Percentiles rank a stretch among this genome's conserved stretches.
Evolutionary conservation across 2,797 vertebrate species (phyloP).

Genomic region (Tenualosa thibaudeaui): DNA sequence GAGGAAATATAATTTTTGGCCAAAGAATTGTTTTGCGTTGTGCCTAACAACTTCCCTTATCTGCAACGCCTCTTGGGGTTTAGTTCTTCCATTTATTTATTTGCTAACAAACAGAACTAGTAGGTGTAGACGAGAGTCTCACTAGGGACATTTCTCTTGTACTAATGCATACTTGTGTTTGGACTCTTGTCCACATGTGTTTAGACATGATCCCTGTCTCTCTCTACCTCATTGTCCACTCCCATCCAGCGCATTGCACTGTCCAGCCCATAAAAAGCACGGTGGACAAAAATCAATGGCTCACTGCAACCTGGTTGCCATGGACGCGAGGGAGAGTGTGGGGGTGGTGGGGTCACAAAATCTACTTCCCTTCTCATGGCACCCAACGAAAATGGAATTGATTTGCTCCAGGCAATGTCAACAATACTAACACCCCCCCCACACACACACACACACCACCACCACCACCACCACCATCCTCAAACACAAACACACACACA

Average conservation of each 20-base stretch:
- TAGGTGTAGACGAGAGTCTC: neutral
- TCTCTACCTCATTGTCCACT: neutral
- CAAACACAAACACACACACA: neutral
- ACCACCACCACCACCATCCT: too few relatives aligned
- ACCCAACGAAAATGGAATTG: neutral
- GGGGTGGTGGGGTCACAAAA: neutral
- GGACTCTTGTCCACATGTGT: neutral
- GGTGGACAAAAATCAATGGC: neutral
- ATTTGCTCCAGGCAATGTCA: conserved; percentile 13
- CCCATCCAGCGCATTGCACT: neutral
- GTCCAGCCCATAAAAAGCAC: neutral
- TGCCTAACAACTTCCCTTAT: too few relatives aligned
- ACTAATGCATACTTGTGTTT: neutral
- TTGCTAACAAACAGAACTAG: neutral
- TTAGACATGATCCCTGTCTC: neutral
- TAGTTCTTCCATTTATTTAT: neutral
- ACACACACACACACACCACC: neutral
- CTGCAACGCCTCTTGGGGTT: too few relatives aligned
- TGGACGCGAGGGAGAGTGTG: neutral
- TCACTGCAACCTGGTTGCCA: neutral
- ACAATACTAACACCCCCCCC: neutral
- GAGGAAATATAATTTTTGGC: too few relatives aligned
- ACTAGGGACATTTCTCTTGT: neutral
- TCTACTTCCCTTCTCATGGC: conserved; percentile 2
- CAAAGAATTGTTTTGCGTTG: too few relatives aligned